Percentiles rank a stretch among this genome's conserved stretches.
Evolutionary conservation across 2,113 vertebrate species (phyloP).

Genomic region (Notothenia coriiceps): DNA sequence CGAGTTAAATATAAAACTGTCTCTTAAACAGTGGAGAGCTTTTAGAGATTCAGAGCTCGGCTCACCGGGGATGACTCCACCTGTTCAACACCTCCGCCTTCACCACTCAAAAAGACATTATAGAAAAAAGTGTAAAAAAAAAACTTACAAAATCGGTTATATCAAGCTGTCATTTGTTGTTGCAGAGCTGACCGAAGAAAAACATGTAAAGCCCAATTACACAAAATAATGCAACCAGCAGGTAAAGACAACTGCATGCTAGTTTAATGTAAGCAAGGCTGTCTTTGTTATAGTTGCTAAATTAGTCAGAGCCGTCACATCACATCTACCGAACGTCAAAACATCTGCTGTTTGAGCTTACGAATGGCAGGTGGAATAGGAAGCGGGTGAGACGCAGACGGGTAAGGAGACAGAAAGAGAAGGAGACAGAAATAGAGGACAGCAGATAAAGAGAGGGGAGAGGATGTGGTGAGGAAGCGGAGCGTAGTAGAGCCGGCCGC

Average conservation of each 20-base stretch:
- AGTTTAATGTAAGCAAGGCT: slow-evolving; percentile 14
- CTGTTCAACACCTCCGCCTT: slow-evolving; percentile 48
- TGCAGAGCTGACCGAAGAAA: not conserved
- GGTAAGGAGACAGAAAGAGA: slow-evolving; percentile 49
- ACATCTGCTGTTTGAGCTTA: slow-evolving; percentile 62
- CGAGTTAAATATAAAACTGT: slow-evolving; percentile 65
- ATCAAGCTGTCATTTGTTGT: slow-evolving; percentile 16
- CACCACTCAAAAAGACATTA: slow-evolving; percentile 7
- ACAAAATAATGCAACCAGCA: slow-evolving; percentile 3
- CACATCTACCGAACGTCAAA: slow-evolving; percentile 23
- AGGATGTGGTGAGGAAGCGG: slow-evolving; percentile 69
- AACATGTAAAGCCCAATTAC: slow-evolving; percentile 15
- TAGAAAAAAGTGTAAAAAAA: not conserved
- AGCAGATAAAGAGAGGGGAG: slow-evolving; percentile 65
- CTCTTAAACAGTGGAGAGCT: slow-evolving; percentile 38
- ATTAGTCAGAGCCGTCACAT: slow-evolving; percentile 17
- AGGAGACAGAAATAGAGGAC: slow-evolving; percentile 66
- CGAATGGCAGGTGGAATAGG: slow-evolving; percentile 55
- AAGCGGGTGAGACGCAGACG: slow-evolving; percentile 49
- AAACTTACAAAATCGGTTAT: not conserved
- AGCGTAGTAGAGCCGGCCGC: slow-evolving; percentile 73
- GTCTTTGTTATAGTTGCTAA: slow-evolving; percentile 19
- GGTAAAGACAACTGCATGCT: not conserved
- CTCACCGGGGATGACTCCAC: slow-evolving; percentile 44
- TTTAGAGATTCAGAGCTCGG: slow-evolving; percentile 16